These are phyloP conservation scores for Boulengeromyrus knoepffleri DNA, from an alignment of 2,113 vertebrate genomes.

Conservation along the genomic window DNA sequence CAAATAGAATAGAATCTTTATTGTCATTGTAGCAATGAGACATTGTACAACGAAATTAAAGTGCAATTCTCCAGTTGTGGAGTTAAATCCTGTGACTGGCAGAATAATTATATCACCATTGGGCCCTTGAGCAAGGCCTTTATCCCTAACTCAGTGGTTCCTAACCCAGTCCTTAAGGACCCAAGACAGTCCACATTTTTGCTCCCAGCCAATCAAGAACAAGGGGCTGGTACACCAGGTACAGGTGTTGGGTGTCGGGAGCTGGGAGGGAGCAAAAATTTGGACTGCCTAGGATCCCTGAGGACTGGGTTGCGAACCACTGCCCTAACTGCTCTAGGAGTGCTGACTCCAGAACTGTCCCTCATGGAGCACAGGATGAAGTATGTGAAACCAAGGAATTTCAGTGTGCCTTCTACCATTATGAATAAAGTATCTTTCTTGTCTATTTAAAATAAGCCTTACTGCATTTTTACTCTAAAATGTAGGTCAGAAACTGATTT, in stretches of 20 bases:
- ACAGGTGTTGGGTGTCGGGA: too few species aligned
- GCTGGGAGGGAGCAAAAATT: too few species aligned
- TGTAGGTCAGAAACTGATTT: neutral
- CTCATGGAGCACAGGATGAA: neutral
- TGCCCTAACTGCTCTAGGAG: neutral
- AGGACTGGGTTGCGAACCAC: too few species aligned
- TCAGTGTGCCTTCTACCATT: neutral
- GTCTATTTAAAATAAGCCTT: neutral
- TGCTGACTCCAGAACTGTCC: neutral
- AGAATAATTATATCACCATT: neutral
- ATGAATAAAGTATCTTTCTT: neutral
- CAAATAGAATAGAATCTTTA: too few species aligned
- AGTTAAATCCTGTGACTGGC: neutral
- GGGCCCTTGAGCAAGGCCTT: neutral
- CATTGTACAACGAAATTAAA: too few species aligned
- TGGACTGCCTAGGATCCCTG: too few species aligned
- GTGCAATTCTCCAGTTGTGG: too few species aligned
- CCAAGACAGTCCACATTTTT: too few species aligned
- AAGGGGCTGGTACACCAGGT: too few species aligned
- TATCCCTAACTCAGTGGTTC: neutral
- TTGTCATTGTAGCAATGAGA: too few species aligned
- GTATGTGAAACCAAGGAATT: neutral
- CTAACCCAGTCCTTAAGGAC: too few species aligned
- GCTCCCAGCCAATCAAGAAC: too few species aligned
- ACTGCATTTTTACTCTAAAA: neutral